Evolutionary conservation across 35 echinoderm and acorn worm genomes (phyloP).

Genomic region (Holothuria glaberrima): DNA sequence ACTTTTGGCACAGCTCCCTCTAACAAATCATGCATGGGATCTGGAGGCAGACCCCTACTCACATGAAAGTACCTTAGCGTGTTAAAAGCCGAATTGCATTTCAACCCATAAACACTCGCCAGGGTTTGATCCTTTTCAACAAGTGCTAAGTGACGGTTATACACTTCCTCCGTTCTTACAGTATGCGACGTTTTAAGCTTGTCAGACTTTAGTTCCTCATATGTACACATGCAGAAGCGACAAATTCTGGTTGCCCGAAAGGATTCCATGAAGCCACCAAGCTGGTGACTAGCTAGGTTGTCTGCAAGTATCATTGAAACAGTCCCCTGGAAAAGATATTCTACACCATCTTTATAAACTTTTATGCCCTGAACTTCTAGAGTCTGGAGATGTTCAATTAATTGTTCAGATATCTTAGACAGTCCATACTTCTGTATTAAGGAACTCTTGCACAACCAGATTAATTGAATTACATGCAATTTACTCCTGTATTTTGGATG

Average conservation of each 20-base stretch:
- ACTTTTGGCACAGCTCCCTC: conserved; percentile 24
- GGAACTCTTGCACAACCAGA: not conserved
- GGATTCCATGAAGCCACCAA: conserved; percentile 24
- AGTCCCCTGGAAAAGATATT: not conserved
- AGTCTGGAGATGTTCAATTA: conserved; percentile 31
- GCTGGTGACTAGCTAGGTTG: conserved; percentile 23
- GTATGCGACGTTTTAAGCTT: conserved; percentile 1
- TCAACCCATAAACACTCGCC: not conserved
- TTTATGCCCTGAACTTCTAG: conserved; percentile 24
- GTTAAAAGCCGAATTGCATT: not conserved
- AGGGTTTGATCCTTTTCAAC: conserved; percentile 6
- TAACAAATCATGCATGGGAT: conserved; percentile 50
- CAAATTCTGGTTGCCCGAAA: conserved; percentile 28
- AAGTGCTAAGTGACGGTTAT: not conserved
- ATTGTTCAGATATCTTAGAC: not conserved
- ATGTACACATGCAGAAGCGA: conserved; percentile 39
- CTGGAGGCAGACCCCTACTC: conserved; percentile 23
- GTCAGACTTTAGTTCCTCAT: not conserved
- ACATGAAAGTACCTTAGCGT: conserved; percentile 22
- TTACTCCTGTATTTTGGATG: conserved; percentile 1
- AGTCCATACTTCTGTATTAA: not conserved
- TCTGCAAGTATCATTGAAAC: conserved; percentile 8
- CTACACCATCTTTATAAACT: conserved; percentile 1
- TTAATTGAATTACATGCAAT: conserved; percentile 2
- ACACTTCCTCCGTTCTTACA: not conserved